Evolutionary conservation across 2,888 invertebrate species (phyloP).

Genomic region (Catocala sponsa): DNA sequence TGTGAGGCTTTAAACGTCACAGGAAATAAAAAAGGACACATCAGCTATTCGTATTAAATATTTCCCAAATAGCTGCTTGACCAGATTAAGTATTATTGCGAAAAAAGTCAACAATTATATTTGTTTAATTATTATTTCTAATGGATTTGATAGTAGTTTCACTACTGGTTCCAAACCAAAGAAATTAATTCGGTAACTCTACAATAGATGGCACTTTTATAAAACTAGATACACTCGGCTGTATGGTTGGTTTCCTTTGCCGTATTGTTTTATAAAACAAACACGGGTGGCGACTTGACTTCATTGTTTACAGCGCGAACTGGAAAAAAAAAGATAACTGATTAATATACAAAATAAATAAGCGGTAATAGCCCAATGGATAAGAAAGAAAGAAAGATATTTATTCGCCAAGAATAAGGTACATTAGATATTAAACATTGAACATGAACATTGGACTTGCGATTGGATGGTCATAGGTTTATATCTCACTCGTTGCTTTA

Average conservation of each 20-base stretch:
- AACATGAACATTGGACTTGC: no score
- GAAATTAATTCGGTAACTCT: constrained; percentile 61
- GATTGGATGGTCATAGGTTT: no score
- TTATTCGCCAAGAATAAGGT: no score
- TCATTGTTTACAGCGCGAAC: constrained; percentile 40
- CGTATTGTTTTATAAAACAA: constrained; percentile 43
- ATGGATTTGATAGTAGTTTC: constrained; percentile 35
- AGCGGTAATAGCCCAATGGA: background rate
- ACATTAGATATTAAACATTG: no score
- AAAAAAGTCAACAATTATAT: constrained; percentile 19
- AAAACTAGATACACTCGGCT: constrained; percentile 60
- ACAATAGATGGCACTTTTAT: constrained; percentile 61
- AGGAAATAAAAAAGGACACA: background rate
- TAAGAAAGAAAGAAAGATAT: no score
- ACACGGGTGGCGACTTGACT: constrained; percentile 35
- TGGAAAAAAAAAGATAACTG: no score
- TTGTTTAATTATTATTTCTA: constrained; percentile 6
- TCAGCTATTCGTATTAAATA: constrained; percentile 13
- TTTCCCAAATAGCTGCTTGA: constrained; percentile 13
- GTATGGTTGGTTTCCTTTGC: constrained; percentile 38
- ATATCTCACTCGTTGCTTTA: no score
- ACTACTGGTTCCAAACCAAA: constrained; percentile 38
- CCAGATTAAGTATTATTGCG: constrained; percentile 47
- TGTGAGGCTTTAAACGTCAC: constrained; percentile 2
- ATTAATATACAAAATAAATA: no score